These are phyloP conservation scores for Petrolisthes cinctipes DNA, from an alignment of 2,888 invertebrate genomes.

Conservation along the genomic window DNA sequence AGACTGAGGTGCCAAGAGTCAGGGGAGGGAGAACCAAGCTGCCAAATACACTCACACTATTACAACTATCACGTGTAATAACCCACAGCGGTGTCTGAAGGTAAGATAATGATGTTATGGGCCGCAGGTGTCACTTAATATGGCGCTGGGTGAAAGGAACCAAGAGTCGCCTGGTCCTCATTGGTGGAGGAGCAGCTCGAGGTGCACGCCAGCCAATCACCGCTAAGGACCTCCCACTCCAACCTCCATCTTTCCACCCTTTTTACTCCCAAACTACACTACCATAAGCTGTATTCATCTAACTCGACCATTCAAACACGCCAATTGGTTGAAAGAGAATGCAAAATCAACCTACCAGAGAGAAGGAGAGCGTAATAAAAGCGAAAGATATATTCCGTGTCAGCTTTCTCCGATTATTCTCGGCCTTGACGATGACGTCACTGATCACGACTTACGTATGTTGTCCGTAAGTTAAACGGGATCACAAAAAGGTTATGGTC, in stretches of 20 bases:
- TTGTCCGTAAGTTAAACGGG: slow-evolving; percentile 29
- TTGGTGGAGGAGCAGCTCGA: slow-evolving; percentile 62
- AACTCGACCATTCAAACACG: background rate
- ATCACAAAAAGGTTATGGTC: background rate
- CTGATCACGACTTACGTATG: slow-evolving; percentile 9
- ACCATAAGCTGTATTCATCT: background rate
- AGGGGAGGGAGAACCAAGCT: background rate
- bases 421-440: slow-evolving; percentile 55
- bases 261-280: slow-evolving; percentile 9
- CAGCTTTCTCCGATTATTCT: slow-evolving; percentile 61
- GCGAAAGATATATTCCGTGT: slow-evolving; percentile 43
- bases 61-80: background rate
- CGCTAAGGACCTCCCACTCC: slow-evolving; percentile 60
- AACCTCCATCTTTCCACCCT: slow-evolving; percentile 44
- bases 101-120: slow-evolving; percentile 21
- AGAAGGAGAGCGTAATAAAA: slow-evolving; percentile 23
- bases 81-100: background rate
- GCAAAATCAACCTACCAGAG: slow-evolving; percentile 36
- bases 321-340: slow-evolving; percentile 11
- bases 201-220: slow-evolving; percentile 57
- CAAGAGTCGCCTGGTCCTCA: slow-evolving; percentile 51
- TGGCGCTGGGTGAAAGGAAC: slow-evolving; percentile 59
- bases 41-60: background rate
- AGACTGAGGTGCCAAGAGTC: background rate
- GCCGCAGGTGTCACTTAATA: slow-evolving; percentile 59